Evolutionary conservation across 2,113 vertebrate genomes (phyloP).

Genomic region (Addax nasomaculatus): DNA sequence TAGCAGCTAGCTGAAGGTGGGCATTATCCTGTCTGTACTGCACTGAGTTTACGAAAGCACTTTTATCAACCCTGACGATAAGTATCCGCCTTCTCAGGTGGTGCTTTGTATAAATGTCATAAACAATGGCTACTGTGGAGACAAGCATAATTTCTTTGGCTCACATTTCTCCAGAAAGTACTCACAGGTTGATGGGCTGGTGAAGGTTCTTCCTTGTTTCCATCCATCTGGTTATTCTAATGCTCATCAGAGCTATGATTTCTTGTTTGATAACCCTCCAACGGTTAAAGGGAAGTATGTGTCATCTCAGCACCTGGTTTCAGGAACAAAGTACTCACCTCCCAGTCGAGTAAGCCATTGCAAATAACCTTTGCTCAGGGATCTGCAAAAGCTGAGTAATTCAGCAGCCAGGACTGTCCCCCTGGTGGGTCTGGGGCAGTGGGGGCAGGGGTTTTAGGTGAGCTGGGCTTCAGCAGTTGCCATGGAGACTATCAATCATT

Average conservation of each 20-base stretch:
- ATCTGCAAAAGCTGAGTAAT: background rate
- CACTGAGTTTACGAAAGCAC: background rate
- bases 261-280: background rate
- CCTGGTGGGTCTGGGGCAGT: background rate
- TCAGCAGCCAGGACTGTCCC: background rate
- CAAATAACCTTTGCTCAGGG: constrained; percentile 54
- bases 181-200: background rate
- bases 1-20: background rate
- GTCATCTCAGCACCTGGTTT: constrained; percentile 64
- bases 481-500: background rate
- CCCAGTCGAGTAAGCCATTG: background rate
- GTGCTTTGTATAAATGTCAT: background rate
- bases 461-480: background rate
- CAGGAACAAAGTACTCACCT: constrained; percentile 57
- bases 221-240: background rate
- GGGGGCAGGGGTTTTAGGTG: background rate
- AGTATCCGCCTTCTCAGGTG: background rate
- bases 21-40: background rate
- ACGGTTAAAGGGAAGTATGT: constrained; percentile 38
- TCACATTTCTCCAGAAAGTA: background rate
- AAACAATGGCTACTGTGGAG: background rate
- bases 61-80: background rate
- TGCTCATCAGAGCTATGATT: background rate
- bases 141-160: background rate
- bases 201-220: background rate